Conservation (phyloP, 2,797 vertebrate genomes). For the Coranthus polyacanthus region DNA sequence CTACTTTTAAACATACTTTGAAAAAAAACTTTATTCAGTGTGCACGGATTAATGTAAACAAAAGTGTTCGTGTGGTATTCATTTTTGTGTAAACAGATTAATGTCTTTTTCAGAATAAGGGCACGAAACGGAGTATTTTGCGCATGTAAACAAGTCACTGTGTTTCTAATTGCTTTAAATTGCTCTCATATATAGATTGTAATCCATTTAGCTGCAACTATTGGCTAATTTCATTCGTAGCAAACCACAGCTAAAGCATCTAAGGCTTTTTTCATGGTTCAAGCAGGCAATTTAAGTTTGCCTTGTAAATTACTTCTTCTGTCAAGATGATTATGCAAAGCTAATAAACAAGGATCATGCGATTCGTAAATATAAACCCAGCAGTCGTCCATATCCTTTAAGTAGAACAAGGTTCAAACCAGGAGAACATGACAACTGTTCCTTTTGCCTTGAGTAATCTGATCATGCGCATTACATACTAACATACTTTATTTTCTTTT, state of each 20-base stretch:
- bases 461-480: no score
- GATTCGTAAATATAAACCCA: neutral
- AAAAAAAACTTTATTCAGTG: no score
- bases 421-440: neutral
- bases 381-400: neutral
- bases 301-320: conserved; percentile 6
- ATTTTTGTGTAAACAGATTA: no score
- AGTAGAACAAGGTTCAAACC: neutral
- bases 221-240: neutral
- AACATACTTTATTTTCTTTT: neutral
- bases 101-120: no score
- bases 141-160: no score
- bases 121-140: no score
- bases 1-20: no score
- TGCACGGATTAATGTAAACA: no score
- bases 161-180: no score
- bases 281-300: neutral
- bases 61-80: no score
- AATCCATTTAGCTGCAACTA: neutral
- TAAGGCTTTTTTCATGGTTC: conserved; percentile 15
- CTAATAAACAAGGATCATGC: neutral
- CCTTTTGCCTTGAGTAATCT: neutral
- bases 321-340: conserved; percentile 6
- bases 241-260: conserved; percentile 2
- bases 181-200: no score